Evolutionary conservation across 2,113 vertebrate genomes (phyloP).

Genomic region (Nematolebias whitei): DNA sequence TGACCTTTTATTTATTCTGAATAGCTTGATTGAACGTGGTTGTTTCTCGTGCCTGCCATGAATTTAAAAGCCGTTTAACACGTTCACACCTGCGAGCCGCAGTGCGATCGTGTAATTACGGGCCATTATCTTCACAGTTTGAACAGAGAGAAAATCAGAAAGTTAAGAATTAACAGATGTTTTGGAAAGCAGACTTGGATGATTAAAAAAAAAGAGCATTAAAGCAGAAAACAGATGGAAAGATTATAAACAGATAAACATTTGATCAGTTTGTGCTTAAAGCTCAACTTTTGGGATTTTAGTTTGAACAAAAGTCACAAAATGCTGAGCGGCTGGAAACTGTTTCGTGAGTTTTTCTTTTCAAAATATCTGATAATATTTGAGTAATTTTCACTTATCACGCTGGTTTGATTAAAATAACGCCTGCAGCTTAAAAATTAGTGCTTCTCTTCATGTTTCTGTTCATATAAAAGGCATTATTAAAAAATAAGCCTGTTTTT

Average conservation of each 20-base stretch:
- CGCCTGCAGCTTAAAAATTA: too few species aligned
- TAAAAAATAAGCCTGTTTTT: too few species aligned
- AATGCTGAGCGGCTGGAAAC: too few species aligned
- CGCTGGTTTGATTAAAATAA: too few species aligned
- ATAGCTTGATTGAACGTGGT: constrained; percentile 32
- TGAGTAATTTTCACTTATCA: too few species aligned
- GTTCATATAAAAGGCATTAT: too few species aligned
- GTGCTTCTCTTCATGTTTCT: too few species aligned
- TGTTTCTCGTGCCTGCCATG: background rate
- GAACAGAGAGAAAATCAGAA: constrained; percentile 6
- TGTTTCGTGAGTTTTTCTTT: too few species aligned
- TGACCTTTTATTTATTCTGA: constrained; percentile 50
- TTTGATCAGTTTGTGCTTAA: background rate
- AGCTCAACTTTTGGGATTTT: background rate
- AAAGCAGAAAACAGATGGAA: background rate
- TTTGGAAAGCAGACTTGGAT: background rate
- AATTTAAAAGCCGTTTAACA: constrained; percentile 24
- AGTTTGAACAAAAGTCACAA: too few species aligned
- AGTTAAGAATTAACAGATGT: background rate
- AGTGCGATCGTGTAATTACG: constrained; percentile 12
- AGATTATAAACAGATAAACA: background rate
- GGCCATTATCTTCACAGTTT: background rate
- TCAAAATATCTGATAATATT: too few species aligned
- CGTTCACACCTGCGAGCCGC: constrained; percentile 12
- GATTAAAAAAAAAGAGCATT: background rate